A percentile compares a stretch with the other conserved stretches of the same genome.
phyloP scores from a whole-genome alignment of 2,888 invertebrate genomes.

The Stenchaetothrips biformis region DNA sequence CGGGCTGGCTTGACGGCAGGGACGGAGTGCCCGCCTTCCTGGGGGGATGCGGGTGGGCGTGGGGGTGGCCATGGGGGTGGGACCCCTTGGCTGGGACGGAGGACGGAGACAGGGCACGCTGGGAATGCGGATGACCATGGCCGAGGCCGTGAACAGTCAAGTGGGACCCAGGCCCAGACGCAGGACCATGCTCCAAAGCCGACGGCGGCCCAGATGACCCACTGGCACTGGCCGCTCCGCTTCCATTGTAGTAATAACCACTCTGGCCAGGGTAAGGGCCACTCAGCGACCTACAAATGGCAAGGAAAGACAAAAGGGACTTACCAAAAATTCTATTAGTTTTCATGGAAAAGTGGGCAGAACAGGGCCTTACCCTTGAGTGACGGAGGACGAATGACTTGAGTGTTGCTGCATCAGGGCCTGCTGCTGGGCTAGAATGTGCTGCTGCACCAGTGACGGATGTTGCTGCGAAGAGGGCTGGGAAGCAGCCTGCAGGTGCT shows the following conservation, averaged over 20 bases:
- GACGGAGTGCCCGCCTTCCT: background rate
- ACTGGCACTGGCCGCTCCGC: conserved; percentile 33
- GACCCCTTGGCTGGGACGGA: background rate
- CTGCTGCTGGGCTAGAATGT: background rate
- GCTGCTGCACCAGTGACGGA: background rate
- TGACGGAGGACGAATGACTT: background rate
- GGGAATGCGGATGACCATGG: background rate
- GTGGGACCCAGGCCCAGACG: background rate
- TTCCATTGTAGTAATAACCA: conserved; percentile 40
- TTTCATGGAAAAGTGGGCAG: background rate
- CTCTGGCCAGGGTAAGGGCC: conserved; percentile 37
- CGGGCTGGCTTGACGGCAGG: background rate
- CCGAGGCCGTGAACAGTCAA: background rate
- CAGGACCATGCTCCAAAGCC: background rate
- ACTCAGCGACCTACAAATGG: too few relatives aligned
- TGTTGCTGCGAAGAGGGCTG: background rate
- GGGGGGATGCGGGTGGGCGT: background rate
- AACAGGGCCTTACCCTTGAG: background rate
- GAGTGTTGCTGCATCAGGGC: background rate
- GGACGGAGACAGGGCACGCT: background rate
- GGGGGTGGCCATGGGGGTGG: too few relatives aligned
- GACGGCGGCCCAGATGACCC: background rate
- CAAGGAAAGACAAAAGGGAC: background rate
- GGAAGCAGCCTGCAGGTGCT: conserved; percentile 40
- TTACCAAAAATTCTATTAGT: background rate